Evolutionary conservation across 2,888 invertebrate genomes (phyloP).

Genomic region (Tetragonisca angustula): DNA sequence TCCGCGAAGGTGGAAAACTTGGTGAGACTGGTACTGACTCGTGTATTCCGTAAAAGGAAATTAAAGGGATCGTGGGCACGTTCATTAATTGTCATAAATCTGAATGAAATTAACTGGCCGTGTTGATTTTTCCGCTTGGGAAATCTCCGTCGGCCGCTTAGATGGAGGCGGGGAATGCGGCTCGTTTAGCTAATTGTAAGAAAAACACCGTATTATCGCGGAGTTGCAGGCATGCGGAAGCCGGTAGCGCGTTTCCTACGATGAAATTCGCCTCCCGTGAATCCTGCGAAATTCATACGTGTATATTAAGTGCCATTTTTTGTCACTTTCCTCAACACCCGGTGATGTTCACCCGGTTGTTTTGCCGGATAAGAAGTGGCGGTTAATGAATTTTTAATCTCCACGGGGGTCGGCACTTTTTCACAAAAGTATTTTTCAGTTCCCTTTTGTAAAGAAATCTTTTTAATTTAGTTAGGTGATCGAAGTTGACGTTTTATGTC

Average conservation of each 20-base stretch:
- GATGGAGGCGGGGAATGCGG: slow-evolving; percentile 40
- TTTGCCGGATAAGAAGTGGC: not conserved
- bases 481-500: no score
- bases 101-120: slow-evolving; percentile 78
- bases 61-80: slow-evolving; percentile 67
- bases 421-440: no score
- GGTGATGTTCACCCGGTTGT: not conserved
- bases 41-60: slow-evolving; percentile 56
- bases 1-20: slow-evolving; percentile 28
- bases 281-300: slow-evolving; percentile 16
- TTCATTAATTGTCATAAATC: slow-evolving; percentile 81
- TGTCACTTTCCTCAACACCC: not conserved
- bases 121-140: slow-evolving; percentile 80
- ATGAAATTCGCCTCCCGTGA: slow-evolving; percentile 46
- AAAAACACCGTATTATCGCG: slow-evolving; percentile 56
- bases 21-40: slow-evolving; percentile 20
- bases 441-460: no score
- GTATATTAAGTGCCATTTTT: not conserved
- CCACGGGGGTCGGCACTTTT: no score
- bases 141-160: slow-evolving; percentile 41
- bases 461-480: no score
- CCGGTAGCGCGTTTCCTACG: slow-evolving; percentile 29
- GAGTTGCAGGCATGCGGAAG: slow-evolving; percentile 52
- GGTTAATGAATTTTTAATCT: no score
- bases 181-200: slow-evolving; percentile 66